phyloP scores from a whole-genome alignment of 2,888 invertebrate genomes.

The Meganola albula region DNA sequence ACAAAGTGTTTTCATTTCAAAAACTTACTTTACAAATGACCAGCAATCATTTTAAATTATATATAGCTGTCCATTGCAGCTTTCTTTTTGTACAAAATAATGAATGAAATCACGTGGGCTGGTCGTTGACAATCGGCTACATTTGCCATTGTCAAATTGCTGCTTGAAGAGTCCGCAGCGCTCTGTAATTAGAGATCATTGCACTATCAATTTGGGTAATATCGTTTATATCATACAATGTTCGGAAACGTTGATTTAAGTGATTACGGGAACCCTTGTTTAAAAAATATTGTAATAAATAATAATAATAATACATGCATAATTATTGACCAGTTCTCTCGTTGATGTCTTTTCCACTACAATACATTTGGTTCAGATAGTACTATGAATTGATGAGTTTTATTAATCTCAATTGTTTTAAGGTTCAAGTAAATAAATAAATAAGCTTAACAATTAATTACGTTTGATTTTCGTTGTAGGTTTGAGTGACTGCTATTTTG shows the following conservation, averaged over 20 bases:
- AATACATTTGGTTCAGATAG: too few species aligned
- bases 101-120: conserved; percentile 45
- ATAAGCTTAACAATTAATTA: too few species aligned
- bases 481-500: too few species aligned
- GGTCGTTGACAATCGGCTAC: conserved; percentile 37
- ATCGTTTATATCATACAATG: conserved; percentile 21
- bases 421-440: too few species aligned
- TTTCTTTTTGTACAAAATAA: conserved; percentile 33
- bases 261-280: neutral
- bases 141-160: conserved; percentile 47
- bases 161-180: conserved; percentile 37
- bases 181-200: conserved; percentile 37
- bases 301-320: neutral
- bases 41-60: conserved; percentile 49
- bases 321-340: too few species aligned
- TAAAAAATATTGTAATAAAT: neutral
- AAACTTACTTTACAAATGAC: conserved; percentile 41
- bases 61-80: conserved; percentile 29
- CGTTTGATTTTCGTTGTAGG: too few species aligned
- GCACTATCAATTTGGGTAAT: conserved; percentile 31
- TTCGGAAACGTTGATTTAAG: conserved; percentile 6
- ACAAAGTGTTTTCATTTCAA: conserved; percentile 29
- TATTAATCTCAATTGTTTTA: too few species aligned
- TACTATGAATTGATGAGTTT: too few species aligned
- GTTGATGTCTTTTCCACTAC: conserved; percentile 30